Conservation (phyloP, 2,797 vertebrate genomes). For the Paramormyrops hopkinsi region DNA sequence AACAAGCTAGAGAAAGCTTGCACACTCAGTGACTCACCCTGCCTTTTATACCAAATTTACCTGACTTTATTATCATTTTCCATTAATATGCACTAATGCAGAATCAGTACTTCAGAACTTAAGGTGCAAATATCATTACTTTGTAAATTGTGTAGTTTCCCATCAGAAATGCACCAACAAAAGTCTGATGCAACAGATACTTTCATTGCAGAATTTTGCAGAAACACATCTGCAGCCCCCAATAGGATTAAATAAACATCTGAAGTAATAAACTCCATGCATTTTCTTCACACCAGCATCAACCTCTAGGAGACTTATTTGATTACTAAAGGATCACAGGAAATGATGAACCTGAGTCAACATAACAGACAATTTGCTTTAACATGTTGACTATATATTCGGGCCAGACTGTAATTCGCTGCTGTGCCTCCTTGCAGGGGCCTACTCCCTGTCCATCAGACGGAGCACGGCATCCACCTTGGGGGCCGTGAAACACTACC, state of each 20-base stretch:
- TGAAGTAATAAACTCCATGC: background rate
- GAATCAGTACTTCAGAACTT: background rate
- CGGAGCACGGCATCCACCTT: conserved; percentile 33
- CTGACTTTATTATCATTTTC: background rate
- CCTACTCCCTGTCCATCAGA: conserved; percentile 60
- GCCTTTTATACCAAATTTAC: background rate
- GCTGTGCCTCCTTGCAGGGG: conserved; percentile 42
- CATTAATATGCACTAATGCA: background rate
- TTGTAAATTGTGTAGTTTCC: background rate
- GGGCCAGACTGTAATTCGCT: background rate
- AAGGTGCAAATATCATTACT: background rate
- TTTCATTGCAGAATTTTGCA: background rate
- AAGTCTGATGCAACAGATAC: background rate
- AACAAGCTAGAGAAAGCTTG: background rate
- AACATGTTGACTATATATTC: background rate
- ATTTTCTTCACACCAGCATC: background rate
- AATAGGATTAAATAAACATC: background rate
- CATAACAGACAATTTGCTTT: background rate
- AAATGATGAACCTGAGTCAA: background rate
- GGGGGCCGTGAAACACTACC: conserved; percentile 59
- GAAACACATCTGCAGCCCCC: background rate
- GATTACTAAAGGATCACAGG: background rate
- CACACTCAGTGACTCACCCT: background rate
- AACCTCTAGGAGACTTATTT: background rate
- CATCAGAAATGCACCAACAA: background rate